A percentile compares a stretch with the other conserved stretches of the same genome.
Conservation (phyloP, 1,140 invertebrate genomes). For the Amyelois transitella region DNA sequence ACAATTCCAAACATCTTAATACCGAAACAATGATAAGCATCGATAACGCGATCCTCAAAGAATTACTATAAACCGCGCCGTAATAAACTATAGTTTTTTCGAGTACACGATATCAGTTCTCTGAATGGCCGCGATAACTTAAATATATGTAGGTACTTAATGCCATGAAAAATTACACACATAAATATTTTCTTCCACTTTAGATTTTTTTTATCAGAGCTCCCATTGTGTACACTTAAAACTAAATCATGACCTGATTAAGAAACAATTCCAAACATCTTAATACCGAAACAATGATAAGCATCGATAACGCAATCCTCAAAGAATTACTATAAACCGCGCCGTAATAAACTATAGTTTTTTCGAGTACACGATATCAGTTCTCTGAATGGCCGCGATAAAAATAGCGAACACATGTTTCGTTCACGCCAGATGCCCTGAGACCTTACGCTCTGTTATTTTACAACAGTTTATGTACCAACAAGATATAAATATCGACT, state of each 20-base stretch:
- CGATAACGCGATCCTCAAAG: too few relatives aligned
- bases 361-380: slow-evolving; percentile 39
- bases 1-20: too few relatives aligned
- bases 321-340: neutral
- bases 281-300: too few relatives aligned
- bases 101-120: slow-evolving; percentile 42
- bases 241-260: too few relatives aligned
- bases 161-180: too few relatives aligned
- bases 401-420: slow-evolving; percentile 59
- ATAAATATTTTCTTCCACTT: too few relatives aligned
- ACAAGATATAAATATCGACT: slow-evolving; percentile 39
- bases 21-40: too few relatives aligned
- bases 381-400: slow-evolving; percentile 49
- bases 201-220: too few relatives aligned
- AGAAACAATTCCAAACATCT: too few relatives aligned
- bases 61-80: neutral
- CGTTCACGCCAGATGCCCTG: slow-evolving; percentile 60
- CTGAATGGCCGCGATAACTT: slow-evolving; percentile 54
- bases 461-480: slow-evolving; percentile 38
- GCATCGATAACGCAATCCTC: slow-evolving; percentile 1
- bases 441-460: slow-evolving; percentile 45
- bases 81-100: neutral
- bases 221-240: too few relatives aligned
- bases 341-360: neutral
- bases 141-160: too few relatives aligned